Percentiles rank a stretch among this genome's conserved stretches.
phyloP scores from a whole-genome alignment of 2,797 vertebrate genomes.

The Triplophysa yarkandensis region DNA sequence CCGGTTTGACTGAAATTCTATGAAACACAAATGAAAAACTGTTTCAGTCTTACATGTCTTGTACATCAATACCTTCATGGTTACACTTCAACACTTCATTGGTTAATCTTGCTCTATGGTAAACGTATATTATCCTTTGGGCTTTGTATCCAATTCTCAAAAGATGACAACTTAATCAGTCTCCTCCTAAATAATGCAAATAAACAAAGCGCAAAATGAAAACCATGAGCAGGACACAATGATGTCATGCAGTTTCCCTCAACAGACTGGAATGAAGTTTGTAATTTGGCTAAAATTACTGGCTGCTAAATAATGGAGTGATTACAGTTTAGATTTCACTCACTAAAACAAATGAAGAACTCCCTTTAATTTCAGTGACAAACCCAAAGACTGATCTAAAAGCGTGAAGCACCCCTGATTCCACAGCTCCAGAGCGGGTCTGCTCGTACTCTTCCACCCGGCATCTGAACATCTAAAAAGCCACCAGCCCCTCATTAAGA shows the following conservation, averaged over 20 bases:
- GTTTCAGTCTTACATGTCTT: too few species aligned
- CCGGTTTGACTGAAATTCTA: too few species aligned
- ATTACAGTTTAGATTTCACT: constrained; percentile 53
- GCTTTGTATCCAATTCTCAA: not conserved
- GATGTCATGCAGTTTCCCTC: constrained; percentile 50
- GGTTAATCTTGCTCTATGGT: too few species aligned
- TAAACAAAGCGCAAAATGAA: constrained; percentile 24
- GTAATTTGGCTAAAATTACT: constrained; percentile 53
- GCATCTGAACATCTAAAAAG: constrained; percentile 69
- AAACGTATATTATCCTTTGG: not conserved
- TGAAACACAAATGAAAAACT: too few species aligned
- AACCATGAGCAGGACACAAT: constrained; percentile 37
- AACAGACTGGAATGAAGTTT: constrained; percentile 50
- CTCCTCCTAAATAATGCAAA: constrained; percentile 23
- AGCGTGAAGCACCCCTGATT: constrained; percentile 59
- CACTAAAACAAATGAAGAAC: constrained; percentile 49
- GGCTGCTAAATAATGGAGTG: constrained; percentile 56
- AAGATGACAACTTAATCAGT: too few species aligned
- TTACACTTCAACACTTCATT: too few species aligned
- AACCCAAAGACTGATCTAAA: constrained; percentile 36
- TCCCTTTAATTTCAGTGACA: constrained; percentile 37
- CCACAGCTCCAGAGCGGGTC: constrained; percentile 63
- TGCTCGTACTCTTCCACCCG: constrained; percentile 66
- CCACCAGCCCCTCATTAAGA: constrained; percentile 81
- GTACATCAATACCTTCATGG: too few species aligned